These are phyloP conservation scores for Peromyscus polionotus DNA, from an alignment of 2,113 vertebrate species.

Conservation along the genomic window DNA sequence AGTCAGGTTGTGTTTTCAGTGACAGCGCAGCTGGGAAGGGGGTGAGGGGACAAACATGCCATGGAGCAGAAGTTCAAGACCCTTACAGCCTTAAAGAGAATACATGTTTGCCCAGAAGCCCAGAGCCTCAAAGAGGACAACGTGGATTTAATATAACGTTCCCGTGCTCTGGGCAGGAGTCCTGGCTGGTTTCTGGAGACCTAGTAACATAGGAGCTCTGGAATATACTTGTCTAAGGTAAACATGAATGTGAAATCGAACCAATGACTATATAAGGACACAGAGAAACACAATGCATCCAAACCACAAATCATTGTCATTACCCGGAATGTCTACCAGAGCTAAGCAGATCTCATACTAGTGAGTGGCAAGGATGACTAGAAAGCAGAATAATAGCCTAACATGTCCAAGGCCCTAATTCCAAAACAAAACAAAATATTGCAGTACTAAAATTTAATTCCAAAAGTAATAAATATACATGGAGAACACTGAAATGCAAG, in stretches of 20 bases:
- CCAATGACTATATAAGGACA: not conserved
- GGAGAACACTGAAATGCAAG: constrained; percentile 27
- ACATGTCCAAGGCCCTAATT: not conserved
- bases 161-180: not conserved
- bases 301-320: not conserved
- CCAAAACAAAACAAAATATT: not conserved
- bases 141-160: not conserved
- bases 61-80: not conserved
- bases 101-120: not conserved
- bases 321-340: not conserved
- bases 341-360: not conserved
- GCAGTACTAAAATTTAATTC: not conserved
- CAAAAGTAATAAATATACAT: not conserved
- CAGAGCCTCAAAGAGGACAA: not conserved
- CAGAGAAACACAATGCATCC: not conserved
- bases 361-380: not conserved
- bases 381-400: not conserved
- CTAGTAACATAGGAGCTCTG: constrained; percentile 13
- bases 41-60: not conserved
- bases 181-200: not conserved
- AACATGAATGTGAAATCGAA: not conserved
- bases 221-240: not conserved
- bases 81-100: not conserved
- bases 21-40: not conserved
- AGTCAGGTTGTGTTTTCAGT: not conserved